Base-by-base conservation (phyloP, 2,888 invertebrate genomes). In the Venusia cambrica region DNA sequence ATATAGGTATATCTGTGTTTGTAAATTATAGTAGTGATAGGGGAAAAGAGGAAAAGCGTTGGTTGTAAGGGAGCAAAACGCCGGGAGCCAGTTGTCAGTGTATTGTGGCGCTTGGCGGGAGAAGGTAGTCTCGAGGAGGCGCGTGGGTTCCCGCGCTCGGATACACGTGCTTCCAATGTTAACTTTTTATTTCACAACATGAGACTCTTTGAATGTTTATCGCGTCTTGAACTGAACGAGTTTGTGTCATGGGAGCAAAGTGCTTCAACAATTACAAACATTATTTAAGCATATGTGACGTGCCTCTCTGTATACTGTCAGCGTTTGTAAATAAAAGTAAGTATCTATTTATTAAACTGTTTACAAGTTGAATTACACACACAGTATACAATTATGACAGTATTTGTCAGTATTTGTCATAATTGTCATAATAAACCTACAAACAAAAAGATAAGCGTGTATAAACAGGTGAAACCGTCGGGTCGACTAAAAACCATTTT, bases 21-120 rank as follows among this genome's bases (percentile, higher is more conserved):
- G n/a, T n/a, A n/a, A n/a, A n/a, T n/a, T n/a, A n/a, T n/a, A n/a
- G n/a, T n/a, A 73, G 78, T n/a, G 76, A 78, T 75, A 74, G 75
- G 72, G 74, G 61, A 73, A 73, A 74, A 73, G 79, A 74, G 80
- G 77, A 77, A 80, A 75, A 76, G 65, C 76, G 70, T 47, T 56
- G 48, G 62, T 73, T 73, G 75, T 75, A 68, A 68, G 71, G 74
- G 73, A 59, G 72, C 63, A 60, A 74, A 78, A 71, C 72, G 74
- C 66, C 67, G 71, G 67, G 69, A 70, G 78, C 71, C 76, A 73
- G 72, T 75, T 73, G 77, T 73, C 80, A 85, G 85, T 83, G 68
- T 62, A 64, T 65, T 69, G 72, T 72, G 50, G 64, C 59, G 49
- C 73, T 53, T 66, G 51, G 67, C 53, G 62, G 67, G 78, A 72